Conservation (phyloP, 2,113 vertebrate genomes). For the Mesembrinibis cayennensis region DNA sequence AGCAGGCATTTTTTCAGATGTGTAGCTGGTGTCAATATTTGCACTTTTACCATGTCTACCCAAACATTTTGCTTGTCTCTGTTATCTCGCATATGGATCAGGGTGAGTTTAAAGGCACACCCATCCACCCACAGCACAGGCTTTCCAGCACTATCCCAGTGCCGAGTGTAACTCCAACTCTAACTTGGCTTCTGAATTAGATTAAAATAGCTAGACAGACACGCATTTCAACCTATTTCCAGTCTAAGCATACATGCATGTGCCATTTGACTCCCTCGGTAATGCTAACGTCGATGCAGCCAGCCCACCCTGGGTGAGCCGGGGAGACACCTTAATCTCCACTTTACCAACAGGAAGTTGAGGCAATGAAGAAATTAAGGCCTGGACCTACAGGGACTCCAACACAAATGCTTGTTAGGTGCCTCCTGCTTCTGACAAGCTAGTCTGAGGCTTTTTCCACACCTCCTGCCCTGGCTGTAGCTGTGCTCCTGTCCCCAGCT, state of each 20-base stretch:
- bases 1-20: background rate
- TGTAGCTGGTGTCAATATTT: background rate
- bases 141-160: background rate
- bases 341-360: background rate
- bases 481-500: background rate
- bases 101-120: background rate
- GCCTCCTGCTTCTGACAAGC: background rate
- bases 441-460: background rate
- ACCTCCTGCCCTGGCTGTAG: background rate
- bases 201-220: background rate
- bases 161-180: background rate
- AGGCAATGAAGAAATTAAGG: background rate
- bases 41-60: background rate
- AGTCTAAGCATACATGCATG: background rate
- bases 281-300: fast-evolving
- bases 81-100: background rate
- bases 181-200: background rate
- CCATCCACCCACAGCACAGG: background rate
- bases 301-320: background rate
- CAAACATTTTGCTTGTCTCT: background rate
- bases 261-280: background rate
- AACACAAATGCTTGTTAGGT: background rate
- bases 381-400: background rate
- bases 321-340: background rate
- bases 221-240: background rate